A percentile compares a stretch with the other conserved stretches of the same genome.
Evolutionary conservation across 2,888 invertebrate species (phyloP).

Genomic region (Rugalucina vietnamica): DNA sequence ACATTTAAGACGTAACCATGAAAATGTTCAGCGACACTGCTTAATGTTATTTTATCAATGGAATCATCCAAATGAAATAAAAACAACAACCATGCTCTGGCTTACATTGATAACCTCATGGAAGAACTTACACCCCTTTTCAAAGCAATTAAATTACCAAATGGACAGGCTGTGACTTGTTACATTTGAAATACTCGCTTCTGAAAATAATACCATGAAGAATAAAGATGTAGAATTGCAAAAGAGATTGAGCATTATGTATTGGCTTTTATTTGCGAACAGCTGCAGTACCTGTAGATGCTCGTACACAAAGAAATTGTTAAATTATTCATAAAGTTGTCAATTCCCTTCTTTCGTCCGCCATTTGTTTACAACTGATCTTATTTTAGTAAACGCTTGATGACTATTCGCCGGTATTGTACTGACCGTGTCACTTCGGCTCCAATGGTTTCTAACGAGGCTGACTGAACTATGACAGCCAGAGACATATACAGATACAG

Average conservation of each 20-base stretch:
- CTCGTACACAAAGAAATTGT: too few relatives aligned
- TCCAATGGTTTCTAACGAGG: too few relatives aligned
- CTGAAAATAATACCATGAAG: not conserved
- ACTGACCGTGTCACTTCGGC: too few relatives aligned
- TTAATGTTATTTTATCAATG: too few relatives aligned
- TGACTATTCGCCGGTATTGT: too few relatives aligned
- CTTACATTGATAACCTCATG: not conserved
- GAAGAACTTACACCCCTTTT: not conserved
- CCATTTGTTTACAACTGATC: not conserved
- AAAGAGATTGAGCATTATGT: not conserved
- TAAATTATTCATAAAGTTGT: not conserved
- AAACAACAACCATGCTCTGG: not conserved
- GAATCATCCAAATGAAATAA: too few relatives aligned
- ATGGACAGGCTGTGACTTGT: not conserved
- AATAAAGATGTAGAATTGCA: not conserved
- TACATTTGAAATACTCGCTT: not conserved
- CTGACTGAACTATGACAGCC: too few relatives aligned
- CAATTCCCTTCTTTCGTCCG: not conserved
- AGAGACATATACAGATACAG: too few relatives aligned
- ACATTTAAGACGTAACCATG: too few relatives aligned
- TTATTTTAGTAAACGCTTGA: not conserved
- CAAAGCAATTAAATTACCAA: not conserved
- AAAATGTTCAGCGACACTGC: too few relatives aligned
- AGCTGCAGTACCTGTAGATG: not conserved
- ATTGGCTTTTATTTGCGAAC: not conserved